Conservation (phyloP, 2,797 vertebrate species). For the Chaetophractus vellerosus region DNA sequence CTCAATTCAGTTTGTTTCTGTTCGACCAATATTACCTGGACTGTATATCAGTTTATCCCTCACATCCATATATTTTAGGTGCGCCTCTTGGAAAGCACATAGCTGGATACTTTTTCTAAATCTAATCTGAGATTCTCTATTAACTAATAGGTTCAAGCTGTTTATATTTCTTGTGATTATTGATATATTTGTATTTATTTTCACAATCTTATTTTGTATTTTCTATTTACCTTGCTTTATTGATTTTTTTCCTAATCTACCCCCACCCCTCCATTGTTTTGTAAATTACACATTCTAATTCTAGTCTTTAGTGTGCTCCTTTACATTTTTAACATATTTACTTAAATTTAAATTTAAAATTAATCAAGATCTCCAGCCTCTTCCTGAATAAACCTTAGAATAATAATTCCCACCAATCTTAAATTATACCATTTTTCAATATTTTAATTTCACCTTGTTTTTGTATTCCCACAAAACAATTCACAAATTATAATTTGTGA, state of each 20-base stretch:
- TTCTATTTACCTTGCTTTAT: conserved; percentile 8
- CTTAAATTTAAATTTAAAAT: conserved; percentile 56
- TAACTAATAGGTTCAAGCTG: neutral
- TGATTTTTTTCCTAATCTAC: neutral
- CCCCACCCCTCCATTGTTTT: neutral
- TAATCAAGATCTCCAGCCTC: conserved; percentile 38
- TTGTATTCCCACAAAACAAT: neutral
- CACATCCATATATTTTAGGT: neutral
- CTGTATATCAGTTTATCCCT: neutral
- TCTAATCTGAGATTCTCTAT: neutral
- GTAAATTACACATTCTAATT: conserved; percentile 8
- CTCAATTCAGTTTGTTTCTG: conserved; percentile 6
- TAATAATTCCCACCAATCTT: neutral
- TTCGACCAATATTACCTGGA: neutral
- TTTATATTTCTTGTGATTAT: neutral
- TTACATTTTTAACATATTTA: conserved; percentile 18
- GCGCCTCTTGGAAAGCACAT: neutral
- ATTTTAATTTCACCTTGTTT: conserved; percentile 52
- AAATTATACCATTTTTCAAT: neutral
- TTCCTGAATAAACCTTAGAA: conserved; percentile 22
- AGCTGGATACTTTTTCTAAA: neutral
- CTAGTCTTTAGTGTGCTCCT: neutral
- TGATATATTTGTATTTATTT: conserved; percentile 1
- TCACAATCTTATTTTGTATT: conserved; percentile 26
- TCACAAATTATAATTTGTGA: neutral